Percentiles rank a stretch among this genome's conserved stretches.
Conservation (phyloP, 2,797 vertebrate genomes). For the Neomorphus geoffroyi region DNA sequence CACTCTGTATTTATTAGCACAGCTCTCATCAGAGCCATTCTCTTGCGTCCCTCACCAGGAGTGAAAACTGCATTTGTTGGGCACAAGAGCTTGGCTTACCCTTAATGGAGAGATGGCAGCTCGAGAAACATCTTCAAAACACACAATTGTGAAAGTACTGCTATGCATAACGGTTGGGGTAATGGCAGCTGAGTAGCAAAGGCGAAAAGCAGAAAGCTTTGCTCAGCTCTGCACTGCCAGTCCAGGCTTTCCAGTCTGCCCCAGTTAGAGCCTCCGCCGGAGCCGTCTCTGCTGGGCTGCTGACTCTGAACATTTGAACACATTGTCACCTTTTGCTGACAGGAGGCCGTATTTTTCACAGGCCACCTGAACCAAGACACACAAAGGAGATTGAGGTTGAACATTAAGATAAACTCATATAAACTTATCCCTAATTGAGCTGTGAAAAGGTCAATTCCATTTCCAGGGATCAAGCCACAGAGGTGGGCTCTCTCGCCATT, state of each 20-base stretch:
- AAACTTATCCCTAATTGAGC: neutral
- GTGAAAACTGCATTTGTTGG: neutral
- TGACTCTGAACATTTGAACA: neutral
- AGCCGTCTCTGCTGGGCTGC: neutral
- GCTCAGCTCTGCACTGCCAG: neutral
- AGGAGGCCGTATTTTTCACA: neutral
- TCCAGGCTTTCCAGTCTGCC: neutral
- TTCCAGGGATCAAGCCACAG: constrained; percentile 29
- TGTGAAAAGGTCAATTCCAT: constrained; percentile 30
- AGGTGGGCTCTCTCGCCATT: neutral
- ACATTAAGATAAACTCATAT: constrained; percentile 5
- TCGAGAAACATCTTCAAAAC: neutral
- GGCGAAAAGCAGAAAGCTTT: neutral
- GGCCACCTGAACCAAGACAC: neutral
- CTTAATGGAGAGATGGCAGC: neutral
- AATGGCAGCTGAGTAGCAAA: neutral
- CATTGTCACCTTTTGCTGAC: neutral
- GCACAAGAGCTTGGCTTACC: neutral
- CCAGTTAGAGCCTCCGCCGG: neutral
- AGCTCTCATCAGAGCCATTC: neutral
- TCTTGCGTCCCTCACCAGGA: neutral
- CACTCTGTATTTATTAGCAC: fast-evolving
- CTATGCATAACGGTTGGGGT: neutral
- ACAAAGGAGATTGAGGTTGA: neutral
- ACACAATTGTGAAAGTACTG: neutral